Evolutionary conservation across 2,797 vertebrate genomes (phyloP).

Genomic region (Diceros bicornis): DNA sequence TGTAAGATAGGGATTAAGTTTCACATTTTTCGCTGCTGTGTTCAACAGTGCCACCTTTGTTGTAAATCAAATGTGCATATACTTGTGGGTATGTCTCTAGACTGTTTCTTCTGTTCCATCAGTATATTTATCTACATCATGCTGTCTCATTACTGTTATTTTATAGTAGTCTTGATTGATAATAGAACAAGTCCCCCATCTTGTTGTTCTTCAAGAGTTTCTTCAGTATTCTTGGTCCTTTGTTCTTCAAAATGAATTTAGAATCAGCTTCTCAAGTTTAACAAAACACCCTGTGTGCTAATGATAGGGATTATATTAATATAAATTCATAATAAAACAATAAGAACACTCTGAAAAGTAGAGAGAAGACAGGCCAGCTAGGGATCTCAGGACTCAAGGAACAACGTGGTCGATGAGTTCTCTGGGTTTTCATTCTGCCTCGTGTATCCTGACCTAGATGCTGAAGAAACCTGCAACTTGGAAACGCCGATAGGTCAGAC

Average conservation of each 20-base stretch:
- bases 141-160: neutral
- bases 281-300: neutral
- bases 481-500: neutral
- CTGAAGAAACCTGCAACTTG: neutral
- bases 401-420: neutral
- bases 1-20: neutral
- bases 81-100: neutral
- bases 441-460: neutral
- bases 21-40: neutral
- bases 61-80: neutral
- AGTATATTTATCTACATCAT: neutral
- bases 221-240: neutral
- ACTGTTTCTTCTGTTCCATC: neutral
- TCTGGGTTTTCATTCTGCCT: slow-evolving; percentile 23
- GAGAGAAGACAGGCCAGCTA: neutral
- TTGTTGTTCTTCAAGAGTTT: neutral
- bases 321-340: neutral
- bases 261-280: neutral
- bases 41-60: neutral
- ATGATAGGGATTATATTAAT: neutral
- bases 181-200: neutral
- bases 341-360: neutral
- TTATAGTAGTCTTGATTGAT: neutral
- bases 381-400: neutral
- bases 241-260: neutral